Base-by-base conservation (phyloP, 2,888 invertebrate species). In the Xylota sylvarum region DNA sequence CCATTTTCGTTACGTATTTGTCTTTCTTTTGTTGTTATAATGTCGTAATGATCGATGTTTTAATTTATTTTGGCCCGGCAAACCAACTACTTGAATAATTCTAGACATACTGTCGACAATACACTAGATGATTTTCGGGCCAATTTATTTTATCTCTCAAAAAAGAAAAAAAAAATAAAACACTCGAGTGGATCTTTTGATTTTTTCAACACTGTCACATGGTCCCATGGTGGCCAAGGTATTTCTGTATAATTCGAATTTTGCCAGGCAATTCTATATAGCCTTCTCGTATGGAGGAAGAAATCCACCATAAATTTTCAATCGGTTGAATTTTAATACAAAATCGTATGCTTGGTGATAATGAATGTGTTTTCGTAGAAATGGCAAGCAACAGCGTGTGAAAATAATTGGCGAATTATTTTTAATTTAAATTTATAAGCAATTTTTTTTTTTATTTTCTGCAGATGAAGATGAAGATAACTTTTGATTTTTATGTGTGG, bases 61-160 rank as follows among this genome's bases (percentile, higher is more conserved):
- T 37, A 67, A 72, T 83, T 73, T 83, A 67, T 83, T 62, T 67
- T 78, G 19, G 67, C 19, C 55, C 17, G 67, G 37, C 48, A 65
- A n/a, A 50, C 72, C 37, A 30, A 64, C 78, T 83, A 73, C 78
- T 83, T 83, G 65, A 78, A 77, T 83, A 72, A 69, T 72, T 65
- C 35, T 84, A 80, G 80, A 84, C 80, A 84, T 27, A 62, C 73
- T 69, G 78, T 79, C 83, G 58, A 40, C 40, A 67, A 69, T 30
- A 56, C 30, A 14, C 43, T 37, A 17, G 27, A 43, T 17, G 37
- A 55, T 62, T 70, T 62, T 55, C 27, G 43, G 60, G 69, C 78
- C 69, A 82, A 70, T 77, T 82, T 82, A 77, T 77, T 70, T 70
- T 40, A 19, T 46, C 23, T 65, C 40, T 62, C 17, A 30, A 70